Base-by-base conservation (phyloP, 2,797 vertebrate genomes). In the Thripadectes ignobilis region DNA sequence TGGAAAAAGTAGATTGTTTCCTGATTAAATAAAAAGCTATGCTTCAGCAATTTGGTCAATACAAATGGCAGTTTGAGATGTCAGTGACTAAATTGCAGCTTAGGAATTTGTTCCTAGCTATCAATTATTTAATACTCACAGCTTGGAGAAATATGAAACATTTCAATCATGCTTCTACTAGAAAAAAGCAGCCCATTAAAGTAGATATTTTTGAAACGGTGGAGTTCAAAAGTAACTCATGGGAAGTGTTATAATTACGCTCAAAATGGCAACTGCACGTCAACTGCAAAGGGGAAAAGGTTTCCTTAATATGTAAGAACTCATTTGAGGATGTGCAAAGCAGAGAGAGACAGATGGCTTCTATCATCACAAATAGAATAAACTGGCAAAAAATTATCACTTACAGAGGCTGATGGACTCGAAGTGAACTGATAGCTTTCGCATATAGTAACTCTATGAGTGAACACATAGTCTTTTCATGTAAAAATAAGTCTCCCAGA, bases 101-200 rank as follows among this genome's bases (percentile, higher is more conserved):
- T 79, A 80, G 57, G 75, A 95, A 96, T 93, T 85, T 75, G 34
- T 86, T 95, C 67, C 48, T 55, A 69, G 11, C 38, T 69, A 82
- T 79, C 73, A 94, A 77, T 95, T 95, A 94, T 92, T 96, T 94
- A 85, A 85, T 93, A 48, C 15, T 92, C 55, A 68, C 65, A 83
- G 73, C 51, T 78, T 85, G 73, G 73, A 91, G 36, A 89, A 92
- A 83, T 87, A 90, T 30, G 46, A 93, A 95, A 75, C 38, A 79
- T 89, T 92, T 95, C 74, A 91, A 71, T 91, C 67, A 61, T 76
- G n/a, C 45, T 88, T 85, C 87, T 85, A 88, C 57, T 69, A 93
- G 72, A 94, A 96, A 92, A 68, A 96, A 76, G 32, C 23, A 92
- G 52, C 27, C 46, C 39, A 66, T 85, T 89, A 88, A 54, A 94